Evolutionary conservation across 2,888 invertebrate genomes (phyloP), one percentile per base, ranked within the genome.

Genomic region (Mimachlamys varia): DNA sequence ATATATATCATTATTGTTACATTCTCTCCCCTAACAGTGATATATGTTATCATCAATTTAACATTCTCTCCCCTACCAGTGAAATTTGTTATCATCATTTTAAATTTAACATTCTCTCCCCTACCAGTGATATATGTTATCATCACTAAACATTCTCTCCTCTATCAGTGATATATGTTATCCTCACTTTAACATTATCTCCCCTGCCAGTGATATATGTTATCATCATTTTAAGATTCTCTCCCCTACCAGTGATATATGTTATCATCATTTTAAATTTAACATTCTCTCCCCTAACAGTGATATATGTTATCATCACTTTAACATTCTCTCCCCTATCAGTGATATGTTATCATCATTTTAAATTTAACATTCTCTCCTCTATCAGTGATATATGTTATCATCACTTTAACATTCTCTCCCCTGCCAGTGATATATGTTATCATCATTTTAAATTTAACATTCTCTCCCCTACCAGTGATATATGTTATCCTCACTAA

Each of bases 171-270:
- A 99, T 95, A 98, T 99, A 38, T 97, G 19, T 19, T 53, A 12
- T 2, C 19, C 53, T 53, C 53, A 58, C 19, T 7, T 58, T 58
- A 22, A 58, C 15, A 49, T 88, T 88, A 0, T 33, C 44, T 62
- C 88, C 90, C 19, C 22, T 92, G 94, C 27, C 94, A 97, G 97
- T 91, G 99, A 99, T 95, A 98, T 99, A 38, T 97, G 19, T 19
- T 53, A 12, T 2, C 19, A 7, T 53, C 53, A 58, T 19, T 7
- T 58, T 58, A 22, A 58, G 2, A 49, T 88, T 88, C 10, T 33
- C 44, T 62, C 88, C 90, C 19, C 22, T 92, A 94, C 27, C 94
- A 97, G 97, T 91, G 99, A 99, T 95, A 98, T 99, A 38, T 97
- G 55, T 3, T 89, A 15, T 37, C 15, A 10, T 19, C 15, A 12